phyloP scores from a whole-genome alignment of 2,888 invertebrate genomes.

The Pyrgus malvae region DNA sequence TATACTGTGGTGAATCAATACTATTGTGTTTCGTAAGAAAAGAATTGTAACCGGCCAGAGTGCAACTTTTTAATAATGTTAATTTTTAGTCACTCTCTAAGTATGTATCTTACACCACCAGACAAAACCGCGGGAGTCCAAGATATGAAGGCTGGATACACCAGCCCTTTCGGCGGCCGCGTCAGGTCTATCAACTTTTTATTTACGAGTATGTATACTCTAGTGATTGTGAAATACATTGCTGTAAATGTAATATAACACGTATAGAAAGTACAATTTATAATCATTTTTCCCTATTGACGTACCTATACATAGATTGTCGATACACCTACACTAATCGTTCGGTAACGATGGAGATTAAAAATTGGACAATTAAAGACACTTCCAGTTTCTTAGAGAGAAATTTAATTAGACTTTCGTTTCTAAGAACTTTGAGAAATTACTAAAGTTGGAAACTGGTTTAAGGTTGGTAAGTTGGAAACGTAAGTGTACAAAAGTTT shows the following conservation, averaged over 20 bases:
- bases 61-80: not conserved
- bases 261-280: not conserved
- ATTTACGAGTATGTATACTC: not conserved
- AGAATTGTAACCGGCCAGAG: not conserved
- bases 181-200: not conserved
- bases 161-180: not conserved
- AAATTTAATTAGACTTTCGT: conserved; percentile 15
- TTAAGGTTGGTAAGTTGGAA: not conserved
- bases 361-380: conserved; percentile 19
- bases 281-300: conserved; percentile 17
- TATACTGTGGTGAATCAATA: no score
- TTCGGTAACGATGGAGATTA: conserved; percentile 12
- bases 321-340: conserved; percentile 13
- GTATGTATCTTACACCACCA: not conserved
- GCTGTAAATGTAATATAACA: conserved; percentile 1
- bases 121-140: not conserved
- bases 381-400: conserved; percentile 10
- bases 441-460: not conserved
- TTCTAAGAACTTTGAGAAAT: conserved; percentile 1
- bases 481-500: not conserved
- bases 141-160: not conserved
- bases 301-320: conserved; percentile 4
- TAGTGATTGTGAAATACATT: conserved; percentile 2
- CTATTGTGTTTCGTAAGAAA: no score
- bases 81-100: not conserved